These are phyloP conservation scores for Nannoperca obscura DNA, from an alignment of 2,797 vertebrate species.

Conservation along the genomic window DNA sequence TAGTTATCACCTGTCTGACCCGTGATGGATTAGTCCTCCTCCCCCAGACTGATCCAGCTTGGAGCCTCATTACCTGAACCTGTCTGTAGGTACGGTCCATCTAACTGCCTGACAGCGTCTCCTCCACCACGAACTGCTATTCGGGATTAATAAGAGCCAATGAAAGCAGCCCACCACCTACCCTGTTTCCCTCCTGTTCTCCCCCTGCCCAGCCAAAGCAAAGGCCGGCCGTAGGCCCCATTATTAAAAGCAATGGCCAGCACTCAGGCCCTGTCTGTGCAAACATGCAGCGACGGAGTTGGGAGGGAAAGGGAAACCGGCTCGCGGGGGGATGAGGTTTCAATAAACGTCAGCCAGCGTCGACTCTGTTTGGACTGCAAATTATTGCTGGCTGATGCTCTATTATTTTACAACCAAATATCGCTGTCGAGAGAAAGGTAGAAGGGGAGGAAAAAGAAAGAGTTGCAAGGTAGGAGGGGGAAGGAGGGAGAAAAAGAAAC, in stretches of 20 bases:
- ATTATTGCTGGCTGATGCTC: constrained; percentile 98
- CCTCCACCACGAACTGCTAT: constrained; percentile 76
- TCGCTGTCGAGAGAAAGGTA: constrained; percentile 88
- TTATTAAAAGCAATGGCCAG: constrained; percentile 91
- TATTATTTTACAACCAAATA: constrained; percentile 96
- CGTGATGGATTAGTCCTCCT: not conserved
- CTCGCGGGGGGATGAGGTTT: constrained; percentile 95
- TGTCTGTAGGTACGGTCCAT: constrained; percentile 41
- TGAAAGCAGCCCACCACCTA: constrained; percentile 88
- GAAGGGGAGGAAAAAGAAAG: constrained; percentile 68
- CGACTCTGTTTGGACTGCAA: constrained; percentile 97
- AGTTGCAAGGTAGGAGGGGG: constrained; percentile 29
- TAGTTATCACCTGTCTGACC: constrained; percentile 19
- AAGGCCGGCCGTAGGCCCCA: constrained; percentile 90
- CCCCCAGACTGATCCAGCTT: constrained; percentile 26
- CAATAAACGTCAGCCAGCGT: constrained; percentile 98
- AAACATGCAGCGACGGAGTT: constrained; percentile 86
- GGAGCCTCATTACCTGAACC: constrained; percentile 59
- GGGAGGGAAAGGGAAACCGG: constrained; percentile 89
- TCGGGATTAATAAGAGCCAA: constrained; percentile 89
- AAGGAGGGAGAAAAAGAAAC: constrained; percentile 68
- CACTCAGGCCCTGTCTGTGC: constrained; percentile 92
- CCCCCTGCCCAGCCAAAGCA: constrained; percentile 80
- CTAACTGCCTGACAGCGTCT: constrained; percentile 58
- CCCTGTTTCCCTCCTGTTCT: constrained; percentile 78